Evolutionary conservation across 2,113 vertebrate genomes (phyloP).

Genomic region (Prunella fulvescens): DNA sequence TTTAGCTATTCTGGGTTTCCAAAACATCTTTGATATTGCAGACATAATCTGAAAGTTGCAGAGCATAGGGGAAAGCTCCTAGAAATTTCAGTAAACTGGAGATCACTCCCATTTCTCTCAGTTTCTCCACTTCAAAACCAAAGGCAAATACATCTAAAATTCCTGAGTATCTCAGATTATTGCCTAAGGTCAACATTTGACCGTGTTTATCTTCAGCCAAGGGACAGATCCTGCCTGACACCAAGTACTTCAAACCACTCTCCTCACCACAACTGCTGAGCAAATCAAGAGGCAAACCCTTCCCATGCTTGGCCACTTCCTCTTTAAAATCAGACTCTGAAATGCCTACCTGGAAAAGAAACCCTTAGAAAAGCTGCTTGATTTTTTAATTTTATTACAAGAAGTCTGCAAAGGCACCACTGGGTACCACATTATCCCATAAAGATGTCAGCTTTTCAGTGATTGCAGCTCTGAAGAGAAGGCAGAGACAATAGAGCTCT

Average conservation of each 20-base stretch:
- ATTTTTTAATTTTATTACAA: neutral
- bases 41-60: neutral
- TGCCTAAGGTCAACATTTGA: neutral
- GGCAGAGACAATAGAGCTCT: neutral
- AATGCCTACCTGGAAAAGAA: neutral
- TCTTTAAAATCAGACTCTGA: neutral
- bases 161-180: neutral
- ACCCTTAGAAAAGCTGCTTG: neutral
- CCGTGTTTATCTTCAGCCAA: neutral
- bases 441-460: constrained; percentile 34
- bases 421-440: neutral
- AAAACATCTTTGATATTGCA: neutral
- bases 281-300: neutral
- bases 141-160: neutral
- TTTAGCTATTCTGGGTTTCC: neutral
- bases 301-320: constrained; percentile 1
- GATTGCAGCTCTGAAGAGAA: neutral
- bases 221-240: neutral
- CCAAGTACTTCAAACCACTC: neutral
- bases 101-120: neutral
- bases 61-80: neutral
- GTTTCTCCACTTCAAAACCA: neutral
- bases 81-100: neutral
- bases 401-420: neutral
- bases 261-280: neutral